Evolutionary conservation across 2,113 vertebrate genomes (phyloP).

Genomic region (Campylorhamphus procurvoides): DNA sequence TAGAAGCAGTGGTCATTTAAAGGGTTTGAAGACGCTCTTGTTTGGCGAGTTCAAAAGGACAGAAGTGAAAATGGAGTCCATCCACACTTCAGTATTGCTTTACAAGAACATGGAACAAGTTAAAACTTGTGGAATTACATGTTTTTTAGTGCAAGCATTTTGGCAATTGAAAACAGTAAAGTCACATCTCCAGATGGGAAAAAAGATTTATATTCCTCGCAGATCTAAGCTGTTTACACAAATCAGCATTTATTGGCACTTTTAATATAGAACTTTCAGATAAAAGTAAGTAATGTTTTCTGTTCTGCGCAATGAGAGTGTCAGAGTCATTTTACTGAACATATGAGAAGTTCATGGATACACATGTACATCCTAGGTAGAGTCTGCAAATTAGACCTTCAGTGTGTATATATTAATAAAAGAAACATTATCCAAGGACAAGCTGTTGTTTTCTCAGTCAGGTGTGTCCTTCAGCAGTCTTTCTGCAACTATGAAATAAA

Average conservation of each 20-base stretch:
- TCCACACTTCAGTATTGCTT: not conserved
- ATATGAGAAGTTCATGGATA: not conserved
- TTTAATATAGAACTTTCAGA: slow-evolving; percentile 22
- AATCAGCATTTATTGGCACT: not conserved
- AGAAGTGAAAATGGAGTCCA: not conserved
- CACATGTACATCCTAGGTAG: not conserved
- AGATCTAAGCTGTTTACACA: not conserved
- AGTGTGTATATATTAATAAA: slow-evolving; percentile 10
- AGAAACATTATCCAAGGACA: slow-evolving; percentile 57
- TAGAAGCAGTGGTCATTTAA: not conserved
- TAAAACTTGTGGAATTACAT: not conserved
- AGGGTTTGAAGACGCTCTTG: not conserved
- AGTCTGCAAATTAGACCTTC: slow-evolving; percentile 37
- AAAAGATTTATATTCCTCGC: not conserved
- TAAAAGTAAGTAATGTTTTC: not conserved
- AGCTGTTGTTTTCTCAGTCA: slow-evolving; percentile 58
- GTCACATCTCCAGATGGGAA: not conserved
- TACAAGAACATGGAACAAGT: slow-evolving; percentile 6
- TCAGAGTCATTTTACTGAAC: not conserved
- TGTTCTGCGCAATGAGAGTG: not conserved
- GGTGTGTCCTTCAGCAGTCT: slow-evolving; percentile 65
- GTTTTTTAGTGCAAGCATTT: not conserved
- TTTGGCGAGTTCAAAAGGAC: not conserved
- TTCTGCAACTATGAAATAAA: slow-evolving; percentile 67
- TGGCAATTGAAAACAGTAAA: not conserved